Percentiles rank a stretch among this genome's conserved stretches.
phyloP scores from a whole-genome alignment of 2,113 vertebrate genomes.

The Oenanthe melanoleuca region DNA sequence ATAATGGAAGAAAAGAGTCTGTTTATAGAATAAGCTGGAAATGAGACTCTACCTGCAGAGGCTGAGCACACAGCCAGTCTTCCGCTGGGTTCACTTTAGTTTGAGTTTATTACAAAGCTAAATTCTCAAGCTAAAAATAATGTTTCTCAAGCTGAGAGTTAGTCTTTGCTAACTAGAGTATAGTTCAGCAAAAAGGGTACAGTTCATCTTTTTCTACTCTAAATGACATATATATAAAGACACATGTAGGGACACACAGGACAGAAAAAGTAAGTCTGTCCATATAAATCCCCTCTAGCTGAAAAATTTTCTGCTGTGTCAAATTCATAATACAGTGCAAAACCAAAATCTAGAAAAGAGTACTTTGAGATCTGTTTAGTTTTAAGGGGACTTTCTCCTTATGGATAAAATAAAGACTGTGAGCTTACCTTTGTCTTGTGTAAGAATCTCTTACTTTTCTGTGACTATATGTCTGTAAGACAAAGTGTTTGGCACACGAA shows the following conservation, averaged over 20 bases:
- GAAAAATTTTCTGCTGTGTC: conserved; percentile 12
- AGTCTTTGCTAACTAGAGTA: neutral
- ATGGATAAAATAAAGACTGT: conserved; percentile 32
- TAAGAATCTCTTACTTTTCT: neutral
- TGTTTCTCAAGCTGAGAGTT: neutral
- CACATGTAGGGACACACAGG: neutral
- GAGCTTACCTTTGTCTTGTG: neutral
- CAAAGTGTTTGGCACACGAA: neutral
- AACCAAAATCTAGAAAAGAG: conserved; percentile 20
- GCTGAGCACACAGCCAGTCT: conserved; percentile 32
- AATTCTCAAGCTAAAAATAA: neutral
- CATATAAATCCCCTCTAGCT: neutral
- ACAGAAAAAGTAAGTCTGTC: neutral
- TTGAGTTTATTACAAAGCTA: conserved; percentile 64
- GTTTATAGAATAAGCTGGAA: conserved; percentile 55
- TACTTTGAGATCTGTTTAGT: conserved; percentile 30
- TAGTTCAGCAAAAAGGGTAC: conserved; percentile 27
- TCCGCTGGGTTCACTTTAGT: conserved; percentile 58
- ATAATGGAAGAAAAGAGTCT: conserved; percentile 58
- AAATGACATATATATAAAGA: conserved; percentile 22
- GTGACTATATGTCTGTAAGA: neutral
- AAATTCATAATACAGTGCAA: conserved; percentile 37
- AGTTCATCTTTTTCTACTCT: conserved; percentile 30
- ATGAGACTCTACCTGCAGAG: conserved; percentile 66
- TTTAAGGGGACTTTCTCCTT: conserved; percentile 37